A percentile compares a stretch with the other conserved stretches of the same genome.
phyloP scores from a whole-genome alignment of 2,888 invertebrate species.

The Augochlorella aurata region DNA sequence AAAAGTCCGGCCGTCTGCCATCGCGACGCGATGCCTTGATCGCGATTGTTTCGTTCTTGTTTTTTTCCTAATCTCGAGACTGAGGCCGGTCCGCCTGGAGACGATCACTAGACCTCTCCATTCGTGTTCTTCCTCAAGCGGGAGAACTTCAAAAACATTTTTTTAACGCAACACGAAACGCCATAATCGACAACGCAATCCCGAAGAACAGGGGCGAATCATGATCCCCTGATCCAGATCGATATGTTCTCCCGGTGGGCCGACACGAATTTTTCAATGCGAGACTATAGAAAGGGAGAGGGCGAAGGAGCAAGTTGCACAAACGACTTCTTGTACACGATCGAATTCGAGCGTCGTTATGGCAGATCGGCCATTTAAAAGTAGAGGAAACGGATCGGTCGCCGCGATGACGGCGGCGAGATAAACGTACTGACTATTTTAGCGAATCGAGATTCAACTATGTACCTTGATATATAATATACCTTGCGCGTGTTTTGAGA shows the following conservation, averaged over 20 bases:
- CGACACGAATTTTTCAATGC: background rate
- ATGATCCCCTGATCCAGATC: background rate
- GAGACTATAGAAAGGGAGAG: background rate
- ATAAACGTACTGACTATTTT: conserved; percentile 76
- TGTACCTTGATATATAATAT: conserved; percentile 70
- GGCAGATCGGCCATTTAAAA: conserved; percentile 9
- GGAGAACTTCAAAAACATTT: background rate
- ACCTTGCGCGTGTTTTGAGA: conserved; percentile 56
- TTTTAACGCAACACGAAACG: background rate
- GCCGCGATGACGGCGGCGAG: conserved; percentile 29
- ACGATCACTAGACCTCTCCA: background rate
- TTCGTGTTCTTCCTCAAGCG: background rate
- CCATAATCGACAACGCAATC: background rate
- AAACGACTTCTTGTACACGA: conserved; percentile 1
- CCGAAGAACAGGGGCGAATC: background rate
- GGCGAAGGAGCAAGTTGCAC: conserved; percentile 1
- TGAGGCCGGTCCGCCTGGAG: background rate
- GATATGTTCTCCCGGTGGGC: background rate
- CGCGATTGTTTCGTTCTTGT: background rate
- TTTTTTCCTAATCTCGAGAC: background rate
- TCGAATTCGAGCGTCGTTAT: background rate
- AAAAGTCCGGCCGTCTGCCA: conserved; percentile 47
- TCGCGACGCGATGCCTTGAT: conserved; percentile 19
- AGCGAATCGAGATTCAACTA: conserved; percentile 71
- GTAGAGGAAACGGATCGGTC: conserved; percentile 38